These are phyloP conservation scores for Enteromius treurensis DNA, from an alignment of 2,797 vertebrate genomes.

Conservation along the genomic window DNA sequence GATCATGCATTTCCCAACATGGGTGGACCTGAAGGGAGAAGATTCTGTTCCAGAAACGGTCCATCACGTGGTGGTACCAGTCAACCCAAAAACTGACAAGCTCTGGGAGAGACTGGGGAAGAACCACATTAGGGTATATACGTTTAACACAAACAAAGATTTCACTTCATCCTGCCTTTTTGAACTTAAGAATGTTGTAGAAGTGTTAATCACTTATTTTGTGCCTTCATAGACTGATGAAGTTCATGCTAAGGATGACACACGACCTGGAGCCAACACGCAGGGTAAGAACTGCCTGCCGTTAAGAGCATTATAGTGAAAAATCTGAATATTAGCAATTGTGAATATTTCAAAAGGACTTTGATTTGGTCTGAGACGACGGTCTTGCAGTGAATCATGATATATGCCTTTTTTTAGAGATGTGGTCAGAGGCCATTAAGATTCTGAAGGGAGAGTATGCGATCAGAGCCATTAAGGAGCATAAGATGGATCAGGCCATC, in stretches of 20 bases:
- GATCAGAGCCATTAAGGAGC: conserved; percentile 92
- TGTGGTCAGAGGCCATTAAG: conserved; percentile 98
- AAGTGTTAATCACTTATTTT: background rate
- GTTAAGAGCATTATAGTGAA: background rate
- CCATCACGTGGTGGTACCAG: conserved; percentile 93
- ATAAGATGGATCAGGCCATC: conserved; percentile 99
- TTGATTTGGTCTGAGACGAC: background rate
- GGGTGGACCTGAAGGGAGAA: conserved; percentile 98
- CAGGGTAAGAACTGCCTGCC: conserved; percentile 75
- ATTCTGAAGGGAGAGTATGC: conserved; percentile 95
- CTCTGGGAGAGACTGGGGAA: conserved; percentile 91
- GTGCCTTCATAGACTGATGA: conserved; percentile 87
- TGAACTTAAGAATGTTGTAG: background rate
- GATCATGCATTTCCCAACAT: conserved; percentile 99
- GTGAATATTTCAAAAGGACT: background rate
- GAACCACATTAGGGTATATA: conserved; percentile 84
- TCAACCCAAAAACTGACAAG: conserved; percentile 92
- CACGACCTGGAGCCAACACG: conserved; percentile 86
- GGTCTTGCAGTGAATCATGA: background rate
- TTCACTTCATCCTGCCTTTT: background rate
- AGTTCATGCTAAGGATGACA: conserved; percentile 95
- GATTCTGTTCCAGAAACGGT: conserved; percentile 97
- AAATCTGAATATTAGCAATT: background rate
- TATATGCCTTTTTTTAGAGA: conserved; percentile 78
- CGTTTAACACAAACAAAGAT: background rate